Evolutionary conservation across 2,797 vertebrate species (phyloP).

Genomic region (Gallirallus australis): DNA sequence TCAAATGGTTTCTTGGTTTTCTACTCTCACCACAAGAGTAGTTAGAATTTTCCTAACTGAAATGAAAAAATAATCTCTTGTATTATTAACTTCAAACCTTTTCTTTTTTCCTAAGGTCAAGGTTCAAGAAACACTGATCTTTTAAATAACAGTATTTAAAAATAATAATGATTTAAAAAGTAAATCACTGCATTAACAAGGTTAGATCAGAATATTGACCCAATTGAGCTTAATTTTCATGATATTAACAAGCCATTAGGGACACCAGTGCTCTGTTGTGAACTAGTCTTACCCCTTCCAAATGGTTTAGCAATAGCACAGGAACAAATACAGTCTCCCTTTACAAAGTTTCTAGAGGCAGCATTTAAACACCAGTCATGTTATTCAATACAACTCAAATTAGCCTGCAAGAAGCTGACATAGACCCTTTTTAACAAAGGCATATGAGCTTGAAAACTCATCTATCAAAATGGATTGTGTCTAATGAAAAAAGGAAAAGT

Average conservation of each 20-base stretch:
- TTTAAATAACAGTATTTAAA: neutral
- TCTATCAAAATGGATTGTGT: neutral
- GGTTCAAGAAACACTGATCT: neutral
- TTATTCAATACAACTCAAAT: neutral
- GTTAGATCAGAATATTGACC: neutral
- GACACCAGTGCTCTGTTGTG: neutral
- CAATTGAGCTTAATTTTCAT: neutral
- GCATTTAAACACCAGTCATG: neutral
- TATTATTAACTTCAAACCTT: no score
- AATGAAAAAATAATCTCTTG: neutral
- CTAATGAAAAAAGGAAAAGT: neutral
- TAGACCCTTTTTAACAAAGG: neutral
- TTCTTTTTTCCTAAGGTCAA: neutral
- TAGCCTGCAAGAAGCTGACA: neutral
- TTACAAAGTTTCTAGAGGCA: neutral
- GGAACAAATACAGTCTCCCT: neutral
- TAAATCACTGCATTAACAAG: neutral
- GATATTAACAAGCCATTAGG: neutral
- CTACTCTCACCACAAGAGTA: neutral
- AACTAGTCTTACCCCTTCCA: neutral
- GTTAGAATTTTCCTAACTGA: neutral
- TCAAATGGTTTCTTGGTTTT: neutral
- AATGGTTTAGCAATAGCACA: neutral
- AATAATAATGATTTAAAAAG: neutral
- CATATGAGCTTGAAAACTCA: conserved; percentile 3